Percentiles rank a stretch among this genome's conserved stretches.
Conservation (phyloP, 2,113 vertebrate species). For the Platichthys stellatus region DNA sequence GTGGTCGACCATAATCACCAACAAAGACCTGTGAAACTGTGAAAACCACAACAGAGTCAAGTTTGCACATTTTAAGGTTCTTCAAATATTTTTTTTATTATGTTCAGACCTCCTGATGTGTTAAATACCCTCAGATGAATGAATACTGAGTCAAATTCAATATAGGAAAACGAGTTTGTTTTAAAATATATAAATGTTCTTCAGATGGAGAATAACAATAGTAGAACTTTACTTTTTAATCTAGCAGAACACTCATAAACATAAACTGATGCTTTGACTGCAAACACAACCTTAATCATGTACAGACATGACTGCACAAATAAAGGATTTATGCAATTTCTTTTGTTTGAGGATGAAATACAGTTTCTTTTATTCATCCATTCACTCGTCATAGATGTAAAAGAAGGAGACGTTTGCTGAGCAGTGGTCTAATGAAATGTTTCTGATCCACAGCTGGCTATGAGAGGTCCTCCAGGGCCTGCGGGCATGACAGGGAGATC, state of each 20-base stretch:
- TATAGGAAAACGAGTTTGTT: too few species aligned
- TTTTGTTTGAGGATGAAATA: not conserved
- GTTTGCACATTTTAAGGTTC: constrained; percentile 23
- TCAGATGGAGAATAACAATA: not conserved
- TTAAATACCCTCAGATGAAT: not conserved
- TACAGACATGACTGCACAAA: not conserved
- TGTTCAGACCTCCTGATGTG: not conserved
- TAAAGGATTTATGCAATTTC: not conserved
- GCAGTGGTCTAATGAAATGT: constrained; percentile 37
- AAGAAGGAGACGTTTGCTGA: not conserved
- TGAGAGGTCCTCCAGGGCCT: constrained; percentile 93
- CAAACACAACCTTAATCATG: not conserved
- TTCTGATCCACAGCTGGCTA: constrained; percentile 86
- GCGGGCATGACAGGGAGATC: constrained; percentile 93
- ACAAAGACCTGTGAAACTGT: constrained; percentile 30
- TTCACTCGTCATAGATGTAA: not conserved
- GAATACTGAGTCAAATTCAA: not conserved
- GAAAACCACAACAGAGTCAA: constrained; percentile 40
- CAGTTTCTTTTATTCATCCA: not conserved
- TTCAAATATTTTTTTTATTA: constrained; percentile 4
- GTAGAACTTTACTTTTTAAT: not conserved
- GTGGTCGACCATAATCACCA: constrained; percentile 41
- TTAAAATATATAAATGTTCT: not conserved
- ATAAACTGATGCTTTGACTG: not conserved
- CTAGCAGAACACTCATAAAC: not conserved